Evolutionary conservation across 2,888 invertebrate genomes (phyloP).

Genomic region (Plemyria rubiginata): DNA sequence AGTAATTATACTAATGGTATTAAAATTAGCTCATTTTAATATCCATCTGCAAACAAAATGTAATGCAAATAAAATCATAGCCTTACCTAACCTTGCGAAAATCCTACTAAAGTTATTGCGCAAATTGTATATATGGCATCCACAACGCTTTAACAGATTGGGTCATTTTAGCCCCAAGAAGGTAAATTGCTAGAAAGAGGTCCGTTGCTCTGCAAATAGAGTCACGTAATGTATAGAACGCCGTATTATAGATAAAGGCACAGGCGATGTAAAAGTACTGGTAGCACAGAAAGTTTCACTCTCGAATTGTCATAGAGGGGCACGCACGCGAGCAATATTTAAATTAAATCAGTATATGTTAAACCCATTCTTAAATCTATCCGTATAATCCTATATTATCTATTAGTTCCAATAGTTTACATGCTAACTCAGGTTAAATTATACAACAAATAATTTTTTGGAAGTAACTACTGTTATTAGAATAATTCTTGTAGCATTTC

Average conservation of each 20-base stretch:
- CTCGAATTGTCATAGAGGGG: not conserved
- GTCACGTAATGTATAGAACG: conserved; percentile 76
- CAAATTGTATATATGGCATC: conserved; percentile 57
- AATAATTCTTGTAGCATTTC: too few species aligned
- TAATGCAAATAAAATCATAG: conserved; percentile 45
- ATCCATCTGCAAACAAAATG: conserved; percentile 29
- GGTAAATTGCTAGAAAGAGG: conserved; percentile 70
- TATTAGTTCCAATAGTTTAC: too few species aligned
- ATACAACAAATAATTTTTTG: too few species aligned
- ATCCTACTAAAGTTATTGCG: conserved; percentile 52
- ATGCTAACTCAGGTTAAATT: too few species aligned
- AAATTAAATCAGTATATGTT: too few species aligned
- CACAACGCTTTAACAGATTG: conserved; percentile 68
- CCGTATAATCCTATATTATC: too few species aligned
- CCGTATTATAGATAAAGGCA: conserved; percentile 53
- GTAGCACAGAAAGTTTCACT: conserved; percentile 22
- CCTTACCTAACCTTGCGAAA: conserved; percentile 41
- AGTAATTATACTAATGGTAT: not conserved
- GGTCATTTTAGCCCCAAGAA: conserved; percentile 60
- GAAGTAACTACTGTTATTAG: too few species aligned
- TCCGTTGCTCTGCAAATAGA: conserved; percentile 71
- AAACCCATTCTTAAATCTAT: too few species aligned
- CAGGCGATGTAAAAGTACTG: conserved; percentile 31
- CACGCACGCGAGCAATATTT: too few species aligned
- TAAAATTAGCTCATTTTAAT: not conserved